phyloP scores from a whole-genome alignment of 2,888 invertebrate genomes.

The Eilema caniola region DNA sequence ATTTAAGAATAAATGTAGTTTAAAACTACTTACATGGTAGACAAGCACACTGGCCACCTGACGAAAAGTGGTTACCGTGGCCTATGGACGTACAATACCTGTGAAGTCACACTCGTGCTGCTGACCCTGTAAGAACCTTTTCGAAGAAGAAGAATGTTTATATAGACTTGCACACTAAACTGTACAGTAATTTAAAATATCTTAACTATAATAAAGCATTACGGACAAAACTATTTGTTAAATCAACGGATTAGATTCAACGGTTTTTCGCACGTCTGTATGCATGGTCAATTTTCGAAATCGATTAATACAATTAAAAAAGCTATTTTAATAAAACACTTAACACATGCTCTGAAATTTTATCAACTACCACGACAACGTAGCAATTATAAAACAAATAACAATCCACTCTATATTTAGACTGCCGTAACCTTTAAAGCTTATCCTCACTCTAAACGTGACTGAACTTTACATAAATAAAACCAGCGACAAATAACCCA shows the following conservation, averaged over 20 bases:
- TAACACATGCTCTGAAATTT: constrained; percentile 35
- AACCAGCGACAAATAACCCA: constrained; percentile 52
- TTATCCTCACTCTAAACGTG: constrained; percentile 46
- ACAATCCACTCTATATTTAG: constrained; percentile 50
- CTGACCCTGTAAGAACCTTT: too few relatives aligned
- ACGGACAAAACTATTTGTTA: neutral
- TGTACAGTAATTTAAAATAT: neutral
- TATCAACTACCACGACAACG: constrained; percentile 38
- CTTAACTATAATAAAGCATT: neutral
- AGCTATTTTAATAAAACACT: neutral
- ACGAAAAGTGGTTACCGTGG: too few relatives aligned
- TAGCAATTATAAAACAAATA: constrained; percentile 34
- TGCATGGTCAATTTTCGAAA: neutral
- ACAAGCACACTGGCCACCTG: too few relatives aligned
- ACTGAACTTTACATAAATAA: constrained; percentile 40
- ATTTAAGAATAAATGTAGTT: constrained; percentile 21
- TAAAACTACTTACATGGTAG: too few relatives aligned
- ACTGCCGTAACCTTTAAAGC: constrained; percentile 30
- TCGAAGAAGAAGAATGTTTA: too few relatives aligned
- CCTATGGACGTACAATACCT: too few relatives aligned
- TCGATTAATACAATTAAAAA: neutral
- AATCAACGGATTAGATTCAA: neutral
- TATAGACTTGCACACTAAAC: neutral
- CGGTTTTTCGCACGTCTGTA: neutral
- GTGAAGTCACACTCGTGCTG: too few relatives aligned